Evolutionary conservation across 92 coral and sea anemone genomes (phyloP), one percentile per base, ranked within the genome.

Genomic region (Meandrina meandrites): DNA sequence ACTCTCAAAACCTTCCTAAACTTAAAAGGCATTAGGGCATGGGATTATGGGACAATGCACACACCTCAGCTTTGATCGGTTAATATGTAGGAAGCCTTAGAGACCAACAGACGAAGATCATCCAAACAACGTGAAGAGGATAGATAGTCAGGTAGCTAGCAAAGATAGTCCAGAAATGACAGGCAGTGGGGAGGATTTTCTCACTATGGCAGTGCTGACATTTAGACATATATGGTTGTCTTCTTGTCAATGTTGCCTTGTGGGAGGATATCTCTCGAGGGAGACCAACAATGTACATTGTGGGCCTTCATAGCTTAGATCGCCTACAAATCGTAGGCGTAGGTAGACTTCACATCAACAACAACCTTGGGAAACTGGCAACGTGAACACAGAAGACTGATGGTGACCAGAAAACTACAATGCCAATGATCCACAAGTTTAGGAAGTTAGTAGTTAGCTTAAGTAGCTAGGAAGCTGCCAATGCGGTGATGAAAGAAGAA

Each of bases 31-130:
- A 8, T 37, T 34, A 40, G 47, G 42, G 16, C 48, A 34, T 16
- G 77, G 77, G 77, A 72, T 34, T 18, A 72, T 5, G 77, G 77
- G 77, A 72, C 77, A 72, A 71, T 32, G 76, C 76, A 71, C 76
- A 71, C 76, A 71, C 27, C 11, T 17, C 11, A 71, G 45, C 17
- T 71, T 32, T 4, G 45, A 71, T 18, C 24, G 24, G 22, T 71
- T 36, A 34, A n/a, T n/a, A n/a, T 4, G 1, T 18, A 71, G 45
- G 42, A 18, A 32, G 40, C 76, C 24, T 32, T 36, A 0, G 12
- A 32, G 8, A 15, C 1, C 19, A 71, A 35, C 75, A 2, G 8
- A 34, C 7, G 22, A 34, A 9, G 22, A 34, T 62, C 31, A 62
- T 24, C 70, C 34, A 64, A 10, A 32, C 32, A 64, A 64, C 17